Evolutionary conservation across 2,888 invertebrate species (phyloP).

Genomic region (Cryptocephalus moraei): DNA sequence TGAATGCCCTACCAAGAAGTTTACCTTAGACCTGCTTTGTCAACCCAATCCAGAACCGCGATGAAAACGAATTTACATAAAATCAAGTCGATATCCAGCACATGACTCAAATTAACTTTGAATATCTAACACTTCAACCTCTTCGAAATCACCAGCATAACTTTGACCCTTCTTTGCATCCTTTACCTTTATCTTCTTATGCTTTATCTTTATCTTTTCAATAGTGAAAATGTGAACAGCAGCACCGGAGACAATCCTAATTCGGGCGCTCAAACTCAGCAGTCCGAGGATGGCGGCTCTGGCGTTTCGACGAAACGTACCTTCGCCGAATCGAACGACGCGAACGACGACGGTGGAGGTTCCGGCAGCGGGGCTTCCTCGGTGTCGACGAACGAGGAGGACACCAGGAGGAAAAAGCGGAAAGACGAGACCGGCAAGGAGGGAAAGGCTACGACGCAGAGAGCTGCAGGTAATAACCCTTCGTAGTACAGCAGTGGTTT

Average conservation of each 20-base stretch:
- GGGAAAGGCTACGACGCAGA: conserved; percentile 54
- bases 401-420: conserved; percentile 62
- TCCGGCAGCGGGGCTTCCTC: not conserved
- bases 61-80: too few species aligned
- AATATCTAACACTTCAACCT: too few species aligned
- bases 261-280: conserved; percentile 16
- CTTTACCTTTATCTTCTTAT: too few species aligned
- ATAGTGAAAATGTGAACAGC: conserved; percentile 16
- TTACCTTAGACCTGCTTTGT: too few species aligned
- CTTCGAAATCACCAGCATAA: too few species aligned
- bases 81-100: too few species aligned
- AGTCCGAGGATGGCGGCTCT: conserved; percentile 21
- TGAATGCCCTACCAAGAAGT: too few species aligned
- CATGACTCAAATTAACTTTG: too few species aligned
- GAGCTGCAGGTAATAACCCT: conserved; percentile 37
- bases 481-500: not conserved
- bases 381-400: conserved; percentile 57
- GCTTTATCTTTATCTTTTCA: not conserved
- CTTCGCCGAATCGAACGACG: conserved; percentile 37
- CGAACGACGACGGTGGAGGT: conserved; percentile 18
- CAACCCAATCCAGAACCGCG: too few species aligned
- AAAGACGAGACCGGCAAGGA: conserved; percentile 63
- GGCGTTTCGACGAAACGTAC: conserved; percentile 12
- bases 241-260: conserved; percentile 23
- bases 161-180: too few species aligned